phyloP scores from a whole-genome alignment of 2,888 invertebrate species.

The Platerodrilus igneus region DNA sequence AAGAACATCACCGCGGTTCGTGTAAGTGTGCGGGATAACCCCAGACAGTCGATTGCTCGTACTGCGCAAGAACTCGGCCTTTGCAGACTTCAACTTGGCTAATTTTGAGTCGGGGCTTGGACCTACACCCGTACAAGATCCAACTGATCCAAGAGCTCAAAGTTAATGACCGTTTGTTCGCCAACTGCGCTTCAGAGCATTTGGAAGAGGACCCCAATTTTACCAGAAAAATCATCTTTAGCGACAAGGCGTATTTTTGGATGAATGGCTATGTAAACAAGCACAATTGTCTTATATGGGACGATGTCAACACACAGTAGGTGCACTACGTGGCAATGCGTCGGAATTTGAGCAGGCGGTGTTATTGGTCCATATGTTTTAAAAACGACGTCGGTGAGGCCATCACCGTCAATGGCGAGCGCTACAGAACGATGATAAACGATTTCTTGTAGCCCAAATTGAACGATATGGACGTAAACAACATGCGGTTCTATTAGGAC shows the following conservation, averaged over 20 bases:
- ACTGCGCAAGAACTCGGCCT: constrained; percentile 31
- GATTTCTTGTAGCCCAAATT: too few relatives aligned
- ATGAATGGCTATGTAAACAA: constrained; percentile 25
- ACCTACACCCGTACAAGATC: too few relatives aligned
- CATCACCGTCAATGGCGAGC: constrained; percentile 16
- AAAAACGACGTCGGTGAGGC: constrained; percentile 19
- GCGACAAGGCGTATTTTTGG: too few relatives aligned
- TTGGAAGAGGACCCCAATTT: too few relatives aligned
- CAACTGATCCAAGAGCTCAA: constrained; percentile 25
- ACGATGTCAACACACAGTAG: constrained; percentile 23
- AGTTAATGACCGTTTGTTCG: constrained; percentile 24
- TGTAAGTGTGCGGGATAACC: constrained; percentile 34
- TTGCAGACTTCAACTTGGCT: constrained; percentile 32
- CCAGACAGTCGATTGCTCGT: constrained; percentile 36
- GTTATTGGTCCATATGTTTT: constrained; percentile 18
- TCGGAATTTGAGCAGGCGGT: constrained; percentile 19
- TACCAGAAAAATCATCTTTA: too few relatives aligned
- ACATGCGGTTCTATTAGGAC: too few relatives aligned
- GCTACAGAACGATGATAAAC: constrained; percentile 15
- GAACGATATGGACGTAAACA: too few relatives aligned
- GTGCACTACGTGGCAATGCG: constrained; percentile 22
- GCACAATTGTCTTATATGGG: constrained; percentile 24
- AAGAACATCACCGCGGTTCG: constrained; percentile 35
- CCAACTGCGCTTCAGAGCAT: constrained; percentile 22
- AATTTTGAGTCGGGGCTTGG: too few relatives aligned